Evolutionary conservation across 2,113 vertebrate species (phyloP).

Genomic region (Crotalus viridis): DNA sequence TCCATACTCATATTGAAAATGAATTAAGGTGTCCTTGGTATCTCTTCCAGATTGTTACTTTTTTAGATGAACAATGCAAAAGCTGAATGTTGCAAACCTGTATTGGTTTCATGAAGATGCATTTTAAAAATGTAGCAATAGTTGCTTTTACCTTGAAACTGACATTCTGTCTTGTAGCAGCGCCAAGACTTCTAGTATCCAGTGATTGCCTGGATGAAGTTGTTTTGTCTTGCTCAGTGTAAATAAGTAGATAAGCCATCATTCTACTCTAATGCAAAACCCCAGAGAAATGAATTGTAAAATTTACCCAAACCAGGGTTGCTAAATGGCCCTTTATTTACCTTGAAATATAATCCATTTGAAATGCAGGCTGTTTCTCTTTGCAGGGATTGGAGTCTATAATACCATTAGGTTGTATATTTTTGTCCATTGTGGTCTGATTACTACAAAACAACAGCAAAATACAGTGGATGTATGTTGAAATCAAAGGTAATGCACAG

Average conservation of each 20-base stretch:
- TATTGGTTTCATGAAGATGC: conserved; percentile 8
- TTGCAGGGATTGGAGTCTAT: conserved; percentile 18
- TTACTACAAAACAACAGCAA: not conserved
- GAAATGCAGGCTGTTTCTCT: conserved; percentile 30
- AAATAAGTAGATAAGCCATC: conserved; percentile 29
- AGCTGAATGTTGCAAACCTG: not conserved
- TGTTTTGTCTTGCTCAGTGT: conserved; percentile 42
- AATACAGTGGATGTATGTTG: not conserved
- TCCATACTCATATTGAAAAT: not conserved
- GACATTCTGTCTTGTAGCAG: not conserved
- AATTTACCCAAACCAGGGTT: conserved; percentile 35
- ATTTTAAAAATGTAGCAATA: not conserved
- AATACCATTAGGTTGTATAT: conserved; percentile 18
- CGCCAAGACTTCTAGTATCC: conserved; percentile 9
- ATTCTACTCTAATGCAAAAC: conserved; percentile 39
- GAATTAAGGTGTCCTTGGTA: not conserved
- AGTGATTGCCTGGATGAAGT: conserved; percentile 22
- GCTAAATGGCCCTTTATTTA: conserved; percentile 57
- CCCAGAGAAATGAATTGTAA: conserved; percentile 43
- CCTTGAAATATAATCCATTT: conserved; percentile 45
- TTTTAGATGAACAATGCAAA: not conserved
- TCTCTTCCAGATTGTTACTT: not conserved
- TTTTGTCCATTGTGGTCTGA: conserved; percentile 20
- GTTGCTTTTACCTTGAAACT: conserved; percentile 21
- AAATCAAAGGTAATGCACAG: not conserved